Evolutionary conservation across 1,140 invertebrate genomes (phyloP), one percentile per base, ranked within the genome.

Genomic region (Atta cephalotes): DNA sequence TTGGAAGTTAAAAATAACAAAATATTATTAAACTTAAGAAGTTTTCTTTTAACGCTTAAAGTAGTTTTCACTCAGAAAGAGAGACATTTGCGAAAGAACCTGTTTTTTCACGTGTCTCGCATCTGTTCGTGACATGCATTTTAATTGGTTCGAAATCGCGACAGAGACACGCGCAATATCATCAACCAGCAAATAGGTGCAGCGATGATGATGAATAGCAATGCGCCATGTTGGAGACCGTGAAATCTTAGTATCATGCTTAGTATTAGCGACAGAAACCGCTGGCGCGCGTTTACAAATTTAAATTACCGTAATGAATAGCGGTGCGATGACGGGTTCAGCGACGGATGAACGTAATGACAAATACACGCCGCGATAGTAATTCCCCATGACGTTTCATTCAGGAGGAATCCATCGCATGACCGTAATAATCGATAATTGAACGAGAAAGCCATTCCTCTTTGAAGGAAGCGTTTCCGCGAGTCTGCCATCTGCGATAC

Each of bases 381-480:
- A 84, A 74, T 84, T 62, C 71, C n/a, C 25, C 39, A 39, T 49
- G 70, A 84, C 56, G 53, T 31, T 35, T 39, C 70, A 39, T n/a
- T n/a, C 80, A 39, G 28, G 16, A 60, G 79, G 68, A 82, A 72
- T 82, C 53, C 79, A 60, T n/a, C 39, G 51, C 68, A 63, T 49
- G 51, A 14, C 65, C 53, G 66, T 72, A 82, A 76, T 84, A 51
- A 76, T 84, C 80, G 56, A 84, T 84, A 84, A 84, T 74, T 62
- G 80, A 62, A 62, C 80, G 39, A 74, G 53, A 4, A 39, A 68
- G 39, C 56, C 35, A 53, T 62, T 21, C 28, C 28, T 35, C 21
- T 35, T 28, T 25, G 76, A 35, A 45, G 12, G 21, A 45, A 74
- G n/a, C 80, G 25, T 70, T 70, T 80, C 68, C 56, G 63, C 49